Conservation (phyloP, 1,140 invertebrate genomes). For the Zaprionus ghesquierei region DNA sequence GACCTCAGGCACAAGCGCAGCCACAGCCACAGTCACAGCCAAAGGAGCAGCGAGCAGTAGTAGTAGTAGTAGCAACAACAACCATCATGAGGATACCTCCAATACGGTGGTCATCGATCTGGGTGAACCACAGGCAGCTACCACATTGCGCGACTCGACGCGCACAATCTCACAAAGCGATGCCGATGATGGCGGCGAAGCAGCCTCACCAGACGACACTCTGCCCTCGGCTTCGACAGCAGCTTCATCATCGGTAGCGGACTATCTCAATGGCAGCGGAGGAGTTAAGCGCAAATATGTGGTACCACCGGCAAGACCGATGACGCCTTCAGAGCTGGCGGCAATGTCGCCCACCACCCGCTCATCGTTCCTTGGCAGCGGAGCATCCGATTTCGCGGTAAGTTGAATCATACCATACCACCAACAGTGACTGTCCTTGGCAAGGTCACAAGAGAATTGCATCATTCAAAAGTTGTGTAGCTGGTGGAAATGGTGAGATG, state of each 20-base stretch:
- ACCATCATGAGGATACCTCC: conserved; percentile 4
- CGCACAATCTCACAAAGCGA: conserved; percentile 78
- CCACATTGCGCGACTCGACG: conserved; percentile 66
- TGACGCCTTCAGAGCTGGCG: conserved; percentile 10
- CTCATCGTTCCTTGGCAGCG: conserved; percentile 47
- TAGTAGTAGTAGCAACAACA: no score
- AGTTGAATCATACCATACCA: conserved; percentile 27
- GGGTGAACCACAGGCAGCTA: conserved; percentile 40
- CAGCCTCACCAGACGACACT: conserved; percentile 49
- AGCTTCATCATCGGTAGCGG: conserved; percentile 20
- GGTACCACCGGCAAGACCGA: conserved; percentile 8
- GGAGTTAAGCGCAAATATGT: conserved; percentile 62
- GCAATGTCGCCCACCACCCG: conserved; percentile 21
- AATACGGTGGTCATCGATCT: conserved; percentile 17
- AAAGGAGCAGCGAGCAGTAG: conserved; percentile 6
- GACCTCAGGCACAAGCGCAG: no score
- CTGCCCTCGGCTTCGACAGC: conserved; percentile 30
- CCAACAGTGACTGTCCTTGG: conserved; percentile 5
- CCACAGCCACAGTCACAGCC: background rate
- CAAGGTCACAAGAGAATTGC: conserved; percentile 33
- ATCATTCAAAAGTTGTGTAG: conserved; percentile 15
- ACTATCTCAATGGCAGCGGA: conserved; percentile 53
- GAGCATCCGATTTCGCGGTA: conserved; percentile 68
- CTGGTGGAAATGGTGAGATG: background rate
- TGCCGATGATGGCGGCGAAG: conserved; percentile 56